These are phyloP conservation scores for Zaprionus davidi DNA, from an alignment of 1,140 invertebrate genomes.

Conservation along the genomic window DNA sequence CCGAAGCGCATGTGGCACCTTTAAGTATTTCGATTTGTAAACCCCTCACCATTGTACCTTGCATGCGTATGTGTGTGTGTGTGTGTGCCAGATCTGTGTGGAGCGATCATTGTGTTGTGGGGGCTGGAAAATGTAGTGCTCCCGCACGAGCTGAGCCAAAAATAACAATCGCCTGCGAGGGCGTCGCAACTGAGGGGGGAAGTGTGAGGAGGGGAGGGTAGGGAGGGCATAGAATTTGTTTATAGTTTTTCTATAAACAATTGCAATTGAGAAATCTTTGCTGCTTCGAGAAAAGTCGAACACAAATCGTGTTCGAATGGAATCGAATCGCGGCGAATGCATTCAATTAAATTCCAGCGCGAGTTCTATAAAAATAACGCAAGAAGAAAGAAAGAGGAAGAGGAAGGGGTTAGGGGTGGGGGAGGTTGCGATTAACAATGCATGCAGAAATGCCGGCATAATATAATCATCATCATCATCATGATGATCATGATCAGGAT, in stretches of 20 bases:
- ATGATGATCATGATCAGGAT: not conserved
- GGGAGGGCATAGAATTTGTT: conserved; percentile 54
- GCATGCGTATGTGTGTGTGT: not conserved
- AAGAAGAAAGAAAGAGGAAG: not conserved
- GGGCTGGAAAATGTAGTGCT: conserved; percentile 66
- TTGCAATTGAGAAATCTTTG: conserved; percentile 68
- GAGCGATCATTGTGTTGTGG: conserved; percentile 47
- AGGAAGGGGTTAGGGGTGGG: not conserved
- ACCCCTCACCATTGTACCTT: conserved; percentile 2
- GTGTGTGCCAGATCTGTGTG: conserved; percentile 20
- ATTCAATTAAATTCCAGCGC: conserved; percentile 30
- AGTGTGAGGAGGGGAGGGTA: not conserved
- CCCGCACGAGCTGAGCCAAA: conserved; percentile 58
- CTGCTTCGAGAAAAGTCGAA: conserved; percentile 70
- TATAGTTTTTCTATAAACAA: conserved; percentile 75
- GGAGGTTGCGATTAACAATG: conserved; percentile 24
- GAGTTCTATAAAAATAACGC: conserved; percentile 3
- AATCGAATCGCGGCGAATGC: conserved; percentile 23
- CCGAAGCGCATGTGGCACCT: conserved; percentile 76
- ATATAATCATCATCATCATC: conserved; percentile 13
- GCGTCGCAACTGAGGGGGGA: conserved; percentile 26
- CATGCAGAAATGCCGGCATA: conserved; percentile 35
- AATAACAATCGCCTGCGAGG: conserved; percentile 60
- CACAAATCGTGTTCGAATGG: conserved; percentile 37
- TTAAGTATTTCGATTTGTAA: conserved; percentile 64